A percentile compares a stretch with the other conserved stretches of the same genome.
These are phyloP conservation scores for Synchiropus splendidus DNA, from an alignment of 2,113 vertebrate species.

Conservation along the genomic window DNA sequence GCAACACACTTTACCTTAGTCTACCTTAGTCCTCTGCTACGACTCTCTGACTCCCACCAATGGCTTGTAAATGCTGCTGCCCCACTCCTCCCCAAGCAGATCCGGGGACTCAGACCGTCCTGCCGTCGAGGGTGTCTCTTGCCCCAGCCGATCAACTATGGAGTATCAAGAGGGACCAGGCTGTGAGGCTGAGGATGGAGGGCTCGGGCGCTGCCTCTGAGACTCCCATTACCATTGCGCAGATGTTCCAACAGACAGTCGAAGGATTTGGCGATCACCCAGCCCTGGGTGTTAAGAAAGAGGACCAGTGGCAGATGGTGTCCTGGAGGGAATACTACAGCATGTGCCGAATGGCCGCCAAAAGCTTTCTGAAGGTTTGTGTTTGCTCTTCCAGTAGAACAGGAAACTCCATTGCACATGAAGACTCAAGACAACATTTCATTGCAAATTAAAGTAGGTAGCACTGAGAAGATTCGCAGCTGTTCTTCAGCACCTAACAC, in stretches of 20 bases:
- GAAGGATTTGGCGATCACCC: constrained; percentile 33
- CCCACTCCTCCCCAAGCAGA: constrained; percentile 47
- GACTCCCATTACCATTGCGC: constrained; percentile 61
- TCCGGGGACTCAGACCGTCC: not conserved
- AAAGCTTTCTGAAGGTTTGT: constrained; percentile 70
- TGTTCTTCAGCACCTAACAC: no score
- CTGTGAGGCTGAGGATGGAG: constrained; percentile 61
- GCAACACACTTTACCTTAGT: not conserved
- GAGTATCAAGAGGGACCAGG: constrained; percentile 38
- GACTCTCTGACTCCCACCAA: constrained; percentile 4
- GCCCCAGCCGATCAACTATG: constrained; percentile 56
- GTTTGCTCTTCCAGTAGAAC: no score
- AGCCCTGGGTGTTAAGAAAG: constrained; percentile 54
- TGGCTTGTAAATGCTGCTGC: constrained; percentile 21
- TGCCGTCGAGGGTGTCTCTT: constrained; percentile 10
- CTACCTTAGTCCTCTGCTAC: not conserved
- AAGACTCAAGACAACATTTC: no score
- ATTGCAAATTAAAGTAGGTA: no score
- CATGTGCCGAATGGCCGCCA: constrained; percentile 62
- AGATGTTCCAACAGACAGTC: constrained; percentile 62
- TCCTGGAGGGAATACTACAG: constrained; percentile 63
- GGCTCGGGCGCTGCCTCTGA: constrained; percentile 43
- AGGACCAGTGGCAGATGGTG: constrained; percentile 41
- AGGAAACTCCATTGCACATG: no score
- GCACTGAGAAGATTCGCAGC: no score